Conservation (phyloP, 2,113 vertebrate genomes). For the Fregetta grallaria region DNA sequence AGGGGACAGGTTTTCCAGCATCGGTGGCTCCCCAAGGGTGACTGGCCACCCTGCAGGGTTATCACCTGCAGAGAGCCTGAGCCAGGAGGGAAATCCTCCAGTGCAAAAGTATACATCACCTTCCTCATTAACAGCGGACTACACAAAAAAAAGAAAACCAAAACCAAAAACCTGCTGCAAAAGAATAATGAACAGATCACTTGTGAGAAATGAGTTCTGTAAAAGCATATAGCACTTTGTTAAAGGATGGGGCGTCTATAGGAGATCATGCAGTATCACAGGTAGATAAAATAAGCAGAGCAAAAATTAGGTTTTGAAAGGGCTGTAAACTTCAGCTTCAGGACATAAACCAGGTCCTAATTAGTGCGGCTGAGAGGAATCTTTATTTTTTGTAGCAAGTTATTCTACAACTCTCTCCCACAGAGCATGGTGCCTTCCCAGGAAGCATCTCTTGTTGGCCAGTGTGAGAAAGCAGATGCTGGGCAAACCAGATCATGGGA, state of each 20-base stretch:
- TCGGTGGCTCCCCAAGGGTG: neutral
- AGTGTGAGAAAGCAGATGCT: rapidly evolving
- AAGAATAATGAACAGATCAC: neutral
- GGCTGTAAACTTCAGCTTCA: neutral
- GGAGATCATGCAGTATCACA: rapidly evolving
- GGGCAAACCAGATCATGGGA: neutral
- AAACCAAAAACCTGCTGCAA: neutral
- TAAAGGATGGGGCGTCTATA: rapidly evolving
- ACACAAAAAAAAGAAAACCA: neutral
- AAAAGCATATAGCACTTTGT: rapidly evolving
- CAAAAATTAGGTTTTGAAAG: neutral
- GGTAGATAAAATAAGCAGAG: rapidly evolving
- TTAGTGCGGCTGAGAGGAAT: neutral
- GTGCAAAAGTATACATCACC: neutral
- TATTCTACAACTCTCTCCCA: neutral
- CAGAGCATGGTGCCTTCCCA: neutral
- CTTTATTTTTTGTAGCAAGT: neutral
- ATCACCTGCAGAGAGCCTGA: neutral
- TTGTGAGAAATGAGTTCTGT: neutral
- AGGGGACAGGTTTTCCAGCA: neutral
- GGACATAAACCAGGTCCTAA: neutral
- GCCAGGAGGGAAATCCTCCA: rapidly evolving
- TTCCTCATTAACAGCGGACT: neutral
- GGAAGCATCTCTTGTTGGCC: neutral
- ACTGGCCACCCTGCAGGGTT: too few species aligned